Percentiles rank a stretch among this genome's conserved stretches.
phyloP scores from a whole-genome alignment of 35 echinoderm and acorn worm genomes.

The Apostichopus parvimensis region DNA sequence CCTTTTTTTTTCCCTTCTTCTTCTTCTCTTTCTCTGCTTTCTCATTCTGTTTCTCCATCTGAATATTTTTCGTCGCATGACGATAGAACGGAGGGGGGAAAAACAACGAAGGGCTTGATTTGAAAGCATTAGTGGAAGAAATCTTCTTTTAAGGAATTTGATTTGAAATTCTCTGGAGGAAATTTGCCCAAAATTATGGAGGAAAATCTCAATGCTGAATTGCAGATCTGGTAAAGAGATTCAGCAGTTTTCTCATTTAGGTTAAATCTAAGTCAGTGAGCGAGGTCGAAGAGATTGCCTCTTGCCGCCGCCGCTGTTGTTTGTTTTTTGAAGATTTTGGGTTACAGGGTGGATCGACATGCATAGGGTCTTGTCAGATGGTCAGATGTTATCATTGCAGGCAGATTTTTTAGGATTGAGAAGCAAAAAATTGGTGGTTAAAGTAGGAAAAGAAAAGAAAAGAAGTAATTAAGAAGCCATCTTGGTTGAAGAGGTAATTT shows the following conservation, averaged over 20 bases:
- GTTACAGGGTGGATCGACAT: not conserved
- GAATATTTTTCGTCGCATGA: not conserved
- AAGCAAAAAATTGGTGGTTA: too few relatives aligned
- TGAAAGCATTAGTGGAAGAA: constrained; percentile 40
- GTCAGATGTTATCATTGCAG: too few relatives aligned
- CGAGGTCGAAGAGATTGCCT: not conserved
- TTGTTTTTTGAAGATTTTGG: not conserved
- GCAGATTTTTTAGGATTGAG: too few relatives aligned
- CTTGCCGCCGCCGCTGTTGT: not conserved
- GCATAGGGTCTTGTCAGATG: not conserved
- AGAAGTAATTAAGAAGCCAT: too few relatives aligned
- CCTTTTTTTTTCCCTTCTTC: not conserved
- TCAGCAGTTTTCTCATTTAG: not conserved
- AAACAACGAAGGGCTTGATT: constrained; percentile 14
- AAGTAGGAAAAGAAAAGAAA: too few relatives aligned
- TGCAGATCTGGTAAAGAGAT: constrained; percentile 1
- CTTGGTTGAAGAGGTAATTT: too few relatives aligned
- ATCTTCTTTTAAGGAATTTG: constrained; percentile 46
- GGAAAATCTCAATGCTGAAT: constrained; percentile 16
- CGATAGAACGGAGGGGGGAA: not conserved
- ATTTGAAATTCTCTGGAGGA: constrained; percentile 28
- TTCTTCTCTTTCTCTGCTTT: too few relatives aligned
- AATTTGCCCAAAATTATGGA: constrained; percentile 8
- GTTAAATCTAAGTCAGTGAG: not conserved
- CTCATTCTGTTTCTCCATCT: not conserved